phyloP scores from a whole-genome alignment of 2,888 invertebrate genomes.

The Heteromurus nitidus region DNA sequence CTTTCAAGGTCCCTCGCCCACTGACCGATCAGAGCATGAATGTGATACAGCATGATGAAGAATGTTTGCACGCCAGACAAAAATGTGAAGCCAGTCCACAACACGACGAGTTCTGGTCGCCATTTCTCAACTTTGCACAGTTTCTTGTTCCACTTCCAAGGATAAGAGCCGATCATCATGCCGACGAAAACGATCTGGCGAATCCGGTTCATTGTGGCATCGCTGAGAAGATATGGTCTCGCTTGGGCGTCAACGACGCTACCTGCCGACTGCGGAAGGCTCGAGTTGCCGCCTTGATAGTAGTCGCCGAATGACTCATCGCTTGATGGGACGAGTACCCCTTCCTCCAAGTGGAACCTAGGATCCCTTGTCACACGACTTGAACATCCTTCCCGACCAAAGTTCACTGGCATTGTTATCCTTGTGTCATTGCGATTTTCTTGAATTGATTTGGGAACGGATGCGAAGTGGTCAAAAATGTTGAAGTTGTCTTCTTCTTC shows the following conservation, averaged over 20 bases:
- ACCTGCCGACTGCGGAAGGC: not conserved
- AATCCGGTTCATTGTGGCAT: not conserved
- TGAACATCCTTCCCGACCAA: too few species aligned
- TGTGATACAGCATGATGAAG: not conserved
- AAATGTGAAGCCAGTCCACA: not conserved
- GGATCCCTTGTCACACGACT: slow-evolving; percentile 20
- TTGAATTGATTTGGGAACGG: not conserved
- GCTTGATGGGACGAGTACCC: too few species aligned
- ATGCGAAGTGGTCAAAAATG: not conserved
- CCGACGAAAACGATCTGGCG: slow-evolving; percentile 32
- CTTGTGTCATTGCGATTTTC: too few species aligned
- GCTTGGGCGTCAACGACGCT: not conserved
- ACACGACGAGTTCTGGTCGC: not conserved
- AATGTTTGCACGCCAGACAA: not conserved
- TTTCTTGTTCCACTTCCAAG: slow-evolving; percentile 54
- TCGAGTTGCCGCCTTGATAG: not conserved
- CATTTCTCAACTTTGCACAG: slow-evolving; percentile 34
- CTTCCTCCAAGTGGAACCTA: slow-evolving; percentile 11
- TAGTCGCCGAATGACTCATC: not conserved
- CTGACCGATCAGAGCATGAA: not conserved
- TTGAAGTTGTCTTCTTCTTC: slow-evolving; percentile 1
- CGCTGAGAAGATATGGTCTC: not conserved
- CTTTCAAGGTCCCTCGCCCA: slow-evolving; percentile 22
- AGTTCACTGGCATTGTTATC: too few species aligned
- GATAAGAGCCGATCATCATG: slow-evolving; percentile 28